phyloP scores from a whole-genome alignment of 1,140 invertebrate genomes.

The Aphelenchoides besseyi region DNA sequence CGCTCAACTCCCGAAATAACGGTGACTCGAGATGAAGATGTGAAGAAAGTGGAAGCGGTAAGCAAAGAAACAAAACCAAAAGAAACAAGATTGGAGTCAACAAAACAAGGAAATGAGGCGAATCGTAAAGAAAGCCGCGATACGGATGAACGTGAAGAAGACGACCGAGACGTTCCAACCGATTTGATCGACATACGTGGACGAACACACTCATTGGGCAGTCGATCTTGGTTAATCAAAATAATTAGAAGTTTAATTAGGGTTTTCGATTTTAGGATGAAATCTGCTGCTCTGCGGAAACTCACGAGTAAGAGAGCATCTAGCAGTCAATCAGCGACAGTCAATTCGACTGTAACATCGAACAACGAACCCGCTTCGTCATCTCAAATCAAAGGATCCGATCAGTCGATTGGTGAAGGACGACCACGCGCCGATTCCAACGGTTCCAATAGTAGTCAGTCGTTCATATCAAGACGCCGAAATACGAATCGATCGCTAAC shows the following conservation, averaged over 20 bases:
- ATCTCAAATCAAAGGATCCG: background rate
- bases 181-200: background rate
- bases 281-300: too few relatives aligned
- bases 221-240: background rate
- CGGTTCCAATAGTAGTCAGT: background rate
- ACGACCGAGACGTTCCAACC: background rate
- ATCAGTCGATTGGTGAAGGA: background rate
- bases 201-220: background rate
- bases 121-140: background rate
- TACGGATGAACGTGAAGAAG: background rate
- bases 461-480: background rate
- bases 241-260: background rate
- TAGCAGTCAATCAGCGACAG: background rate
- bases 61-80: too few relatives aligned
- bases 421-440: background rate
- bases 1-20: background rate
- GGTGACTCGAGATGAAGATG: background rate
- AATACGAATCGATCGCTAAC: background rate
- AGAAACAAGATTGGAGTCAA: background rate
- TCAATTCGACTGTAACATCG: too few relatives aligned
- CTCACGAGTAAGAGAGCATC: too few relatives aligned
- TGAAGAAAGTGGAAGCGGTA: too few relatives aligned
- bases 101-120: background rate
- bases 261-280: background rate
- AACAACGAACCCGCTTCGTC: background rate